These are phyloP conservation scores for Eunapius fragilis DNA, from an alignment of 37 sponge, comb jelly and placozoan species.

Conservation along the genomic window DNA sequence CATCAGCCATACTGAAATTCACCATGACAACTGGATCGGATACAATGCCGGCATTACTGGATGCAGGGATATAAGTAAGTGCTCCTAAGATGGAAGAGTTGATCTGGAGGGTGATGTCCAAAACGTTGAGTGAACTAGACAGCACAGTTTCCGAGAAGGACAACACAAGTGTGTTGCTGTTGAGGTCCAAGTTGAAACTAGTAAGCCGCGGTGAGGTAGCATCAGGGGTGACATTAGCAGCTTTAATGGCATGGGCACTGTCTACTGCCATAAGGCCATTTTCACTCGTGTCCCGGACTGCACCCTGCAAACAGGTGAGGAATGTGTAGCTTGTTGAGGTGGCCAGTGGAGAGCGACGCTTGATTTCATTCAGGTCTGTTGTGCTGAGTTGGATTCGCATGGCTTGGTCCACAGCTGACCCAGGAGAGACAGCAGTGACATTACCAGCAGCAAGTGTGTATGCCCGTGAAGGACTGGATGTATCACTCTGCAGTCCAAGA, in stretches of 20 bases:
- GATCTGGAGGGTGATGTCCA: conserved; percentile 46
- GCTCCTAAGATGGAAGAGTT: conserved; percentile 2
- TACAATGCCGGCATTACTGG: conserved; percentile 14
- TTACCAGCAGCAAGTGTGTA: conserved; percentile 66
- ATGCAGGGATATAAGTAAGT: conserved; percentile 31
- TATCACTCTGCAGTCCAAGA: conserved; percentile 44
- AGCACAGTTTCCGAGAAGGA: conserved; percentile 88
- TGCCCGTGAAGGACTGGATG: not conserved
- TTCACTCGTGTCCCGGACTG: conserved; percentile 53
- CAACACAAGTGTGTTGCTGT: conserved; percentile 62
- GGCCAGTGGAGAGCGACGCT: conserved; percentile 56
- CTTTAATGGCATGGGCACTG: conserved; percentile 54
- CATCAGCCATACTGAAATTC: conserved; percentile 53
- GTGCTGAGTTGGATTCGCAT: conserved; percentile 59
- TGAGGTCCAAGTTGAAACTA: conserved; percentile 70
- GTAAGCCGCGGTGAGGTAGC: conserved; percentile 50
- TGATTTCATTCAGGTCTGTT: conserved; percentile 76
- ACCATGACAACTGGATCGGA: conserved; percentile 48
- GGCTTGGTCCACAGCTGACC: conserved; percentile 60
- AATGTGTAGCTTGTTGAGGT: conserved; percentile 66
- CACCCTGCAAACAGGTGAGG: conserved; percentile 54
- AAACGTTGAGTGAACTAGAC: conserved; percentile 54
- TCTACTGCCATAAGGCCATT: conserved; percentile 31
- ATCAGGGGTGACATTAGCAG: conserved; percentile 62
- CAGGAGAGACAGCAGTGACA: conserved; percentile 62